Base-by-base conservation (phyloP, 2,797 vertebrate species). In the Heteromormyrus szaboi region DNA sequence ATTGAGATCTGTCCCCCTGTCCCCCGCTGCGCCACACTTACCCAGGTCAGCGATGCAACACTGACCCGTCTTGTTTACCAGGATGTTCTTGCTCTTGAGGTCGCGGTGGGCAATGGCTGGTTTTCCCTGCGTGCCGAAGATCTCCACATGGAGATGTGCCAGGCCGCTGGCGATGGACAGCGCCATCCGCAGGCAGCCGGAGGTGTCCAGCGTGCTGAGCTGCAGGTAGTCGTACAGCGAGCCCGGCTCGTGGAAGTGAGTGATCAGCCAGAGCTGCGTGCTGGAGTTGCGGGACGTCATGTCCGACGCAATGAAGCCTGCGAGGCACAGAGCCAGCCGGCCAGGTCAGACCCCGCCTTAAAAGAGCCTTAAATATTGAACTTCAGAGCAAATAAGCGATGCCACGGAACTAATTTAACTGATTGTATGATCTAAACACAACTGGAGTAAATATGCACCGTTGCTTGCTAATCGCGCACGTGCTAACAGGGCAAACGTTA, bases 271-370 rank as follows among this genome's bases (percentile, higher is more conserved):
- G 91, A 99, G 54, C 95, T 99, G 98, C 11, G 98, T 99, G 62
- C 98, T 99, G 6, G 98, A 99, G 96, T 99, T 99, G 90, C 98
- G 96, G 0, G 98, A 99, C 0, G 98, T 99, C 98, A 99, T 99
- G 88, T 99, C 98, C 0, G 98, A 99, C 0, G 98, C 98, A 86
- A 99, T 99, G 90, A 99, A 99, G 90, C 98, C 98, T 98, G 89
- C 0, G 59, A 11, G n/a, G 56, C 14, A 4, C 62, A 8, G 11
- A 14, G 48, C 14, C 56, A 22, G n/a, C n/a, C 56, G n/a, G 56
- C n/a, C 8, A n/a, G 22, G 22, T 65, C 59, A 65, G 22, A 25
- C 25, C 65, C 12, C 3, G 9, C 65, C 68, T 37, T 72, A 17
- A 85, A 85, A 4, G 83, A 85, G 46, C n/a, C 9, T 72, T 37